These are phyloP conservation scores for Homarus gammarus DNA, from an alignment of 2,888 invertebrate genomes.

Conservation along the genomic window DNA sequence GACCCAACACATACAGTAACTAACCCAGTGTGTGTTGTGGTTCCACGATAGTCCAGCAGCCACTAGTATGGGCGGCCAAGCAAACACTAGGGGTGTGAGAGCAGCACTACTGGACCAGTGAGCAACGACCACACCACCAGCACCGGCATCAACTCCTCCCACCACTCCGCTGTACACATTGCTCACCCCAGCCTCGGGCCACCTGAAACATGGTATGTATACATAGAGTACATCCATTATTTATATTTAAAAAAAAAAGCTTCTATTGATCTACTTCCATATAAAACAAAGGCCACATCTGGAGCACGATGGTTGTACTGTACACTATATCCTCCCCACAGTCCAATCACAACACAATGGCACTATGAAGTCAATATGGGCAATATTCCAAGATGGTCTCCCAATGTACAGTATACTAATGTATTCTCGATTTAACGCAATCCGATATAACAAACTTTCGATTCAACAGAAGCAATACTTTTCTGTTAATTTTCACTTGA, in stretches of 20 bases:
- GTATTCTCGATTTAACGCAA: too few species aligned
- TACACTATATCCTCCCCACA: too few species aligned
- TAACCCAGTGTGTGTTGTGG: slow-evolving; percentile 80
- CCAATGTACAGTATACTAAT: too few species aligned
- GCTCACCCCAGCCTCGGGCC: slow-evolving; percentile 83
- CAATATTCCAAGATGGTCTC: too few species aligned
- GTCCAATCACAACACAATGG: too few species aligned
- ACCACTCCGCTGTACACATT: slow-evolving; percentile 82
- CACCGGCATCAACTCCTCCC: slow-evolving; percentile 81
- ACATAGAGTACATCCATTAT: not conserved
- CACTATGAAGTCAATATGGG: too few species aligned
- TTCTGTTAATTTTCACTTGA: too few species aligned
- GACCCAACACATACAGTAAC: not conserved
- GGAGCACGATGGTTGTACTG: too few species aligned
- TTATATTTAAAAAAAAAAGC: not conserved
- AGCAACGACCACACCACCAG: slow-evolving; percentile 81
- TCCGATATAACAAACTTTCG: too few species aligned
- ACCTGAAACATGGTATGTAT: slow-evolving; percentile 78
- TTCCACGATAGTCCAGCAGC: slow-evolving; percentile 83
- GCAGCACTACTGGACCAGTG: slow-evolving; percentile 84
- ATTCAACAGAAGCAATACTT: too few species aligned
- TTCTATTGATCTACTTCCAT: not conserved
- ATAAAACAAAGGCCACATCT: too few species aligned
- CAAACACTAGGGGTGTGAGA: slow-evolving; percentile 82
- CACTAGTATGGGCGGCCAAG: slow-evolving; percentile 83